Evolutionary conservation across 37 sponge, comb jelly and placozoan genomes (phyloP), one percentile per base, ranked within the genome.

Genomic region (Cliona cf. orientalis): DNA sequence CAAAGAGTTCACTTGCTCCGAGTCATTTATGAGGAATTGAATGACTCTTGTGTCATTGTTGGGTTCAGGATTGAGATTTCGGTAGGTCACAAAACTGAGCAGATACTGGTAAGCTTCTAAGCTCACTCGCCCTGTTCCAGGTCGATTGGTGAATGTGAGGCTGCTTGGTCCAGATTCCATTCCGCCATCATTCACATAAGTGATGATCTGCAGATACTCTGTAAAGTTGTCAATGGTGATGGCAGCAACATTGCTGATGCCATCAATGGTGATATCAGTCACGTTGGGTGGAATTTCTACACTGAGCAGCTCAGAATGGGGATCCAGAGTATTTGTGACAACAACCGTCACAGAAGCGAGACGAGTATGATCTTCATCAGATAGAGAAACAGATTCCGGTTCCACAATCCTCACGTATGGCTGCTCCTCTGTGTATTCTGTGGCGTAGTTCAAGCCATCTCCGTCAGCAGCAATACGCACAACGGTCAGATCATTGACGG

Each of bases 41-140:
- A 96, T 87, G 23, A 82, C 25, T 57, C 97, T 59, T n/a, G 97
- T 84, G 29, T 36, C 62, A 63, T 96, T 96, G 17, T 60, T 70
- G 0, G 91, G 93, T 72, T 96, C 97, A 11, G 85, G 44, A 68
- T 86, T 66, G 2, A 35, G 11, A 66, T 96, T 93, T 1, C 5
- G 69, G 86, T 96, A 96, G 41, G 82, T 89, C 2, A 92, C 41
- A n/a, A 77, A 71, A 5, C 44, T 49, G 0, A 96, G 83, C 39
- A 93, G 74, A 2, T 49, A 66, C 37, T 90, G 45, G 64, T 93
- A 96, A 17, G 82, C 88, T 9, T 77, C 91, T 26, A 89, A 67
- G 7, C 72, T 75, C n/a, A 69, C 90, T 65, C 49, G 45, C 46
- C 25, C 33, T 11, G 17, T 11, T 12, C 72, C 78, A 23, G 74